Conservation (phyloP, 1,140 invertebrate genomes). For the Neotoxoptera formosana region DNA sequence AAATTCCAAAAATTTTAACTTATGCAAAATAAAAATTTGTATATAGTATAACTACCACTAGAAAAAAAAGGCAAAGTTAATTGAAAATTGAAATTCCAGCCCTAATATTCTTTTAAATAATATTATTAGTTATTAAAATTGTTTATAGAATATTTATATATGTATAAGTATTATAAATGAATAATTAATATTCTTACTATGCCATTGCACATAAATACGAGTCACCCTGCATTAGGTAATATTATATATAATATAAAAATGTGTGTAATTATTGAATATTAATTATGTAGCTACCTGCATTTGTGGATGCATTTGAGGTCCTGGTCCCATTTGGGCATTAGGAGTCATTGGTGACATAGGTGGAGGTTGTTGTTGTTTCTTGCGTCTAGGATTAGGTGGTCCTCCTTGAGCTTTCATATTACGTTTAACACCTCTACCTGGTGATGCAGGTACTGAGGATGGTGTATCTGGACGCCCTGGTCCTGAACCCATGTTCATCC, state of each 20-base stretch:
- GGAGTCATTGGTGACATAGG: conserved; percentile 60
- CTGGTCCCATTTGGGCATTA: conserved; percentile 43
- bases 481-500: conserved; percentile 66
- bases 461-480: conserved; percentile 65
- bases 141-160: not conserved
- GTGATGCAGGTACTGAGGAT: conserved; percentile 62
- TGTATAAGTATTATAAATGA: not conserved
- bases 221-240: not conserved
- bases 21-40: too few species aligned
- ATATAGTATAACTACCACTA: too few species aligned
- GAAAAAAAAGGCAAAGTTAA: too few species aligned
- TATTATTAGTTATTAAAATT: not conserved
- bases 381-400: conserved; percentile 60
- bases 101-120: not conserved
- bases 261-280: not conserved
- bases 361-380: conserved; percentile 61
- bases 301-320: conserved; percentile 59
- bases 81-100: too few species aligned
- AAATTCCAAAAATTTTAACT: too few species aligned
- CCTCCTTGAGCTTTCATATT: conserved; percentile 59
- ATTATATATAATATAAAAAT: not conserved
- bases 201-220: not conserved
- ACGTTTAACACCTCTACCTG: conserved; percentile 62
- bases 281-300: conserved; percentile 58
- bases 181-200: not conserved